Percentiles rank a stretch among this genome's conserved stretches.
phyloP scores from a whole-genome alignment of 2,888 invertebrate species.

The Colostygia pectinataria region DNA sequence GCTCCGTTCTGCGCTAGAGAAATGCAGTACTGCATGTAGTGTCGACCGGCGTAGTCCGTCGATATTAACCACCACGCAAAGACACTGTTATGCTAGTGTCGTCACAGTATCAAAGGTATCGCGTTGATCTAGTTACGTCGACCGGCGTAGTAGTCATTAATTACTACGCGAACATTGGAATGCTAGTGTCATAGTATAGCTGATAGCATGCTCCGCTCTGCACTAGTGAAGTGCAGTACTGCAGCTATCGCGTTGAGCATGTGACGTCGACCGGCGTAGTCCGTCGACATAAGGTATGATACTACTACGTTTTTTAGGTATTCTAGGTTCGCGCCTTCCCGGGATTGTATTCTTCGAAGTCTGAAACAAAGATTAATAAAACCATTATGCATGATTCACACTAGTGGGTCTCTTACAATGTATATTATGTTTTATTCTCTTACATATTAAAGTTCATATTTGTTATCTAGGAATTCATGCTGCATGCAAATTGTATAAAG shows the following conservation, averaged over 20 bases:
- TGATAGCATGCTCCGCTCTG: conserved; percentile 83
- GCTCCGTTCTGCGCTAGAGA: conserved; percentile 87
- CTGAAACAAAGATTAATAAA: conserved; percentile 60
- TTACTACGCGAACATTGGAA: too few species aligned
- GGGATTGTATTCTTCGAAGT: conserved; percentile 87
- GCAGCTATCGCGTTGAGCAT: conserved; percentile 96
- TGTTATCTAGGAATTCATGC: too few species aligned
- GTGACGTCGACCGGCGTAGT: conserved; percentile 87
- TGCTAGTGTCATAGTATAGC: conserved; percentile 44
- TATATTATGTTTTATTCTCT: too few species aligned
- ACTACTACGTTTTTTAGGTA: conserved; percentile 95
- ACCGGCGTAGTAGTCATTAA: too few species aligned
- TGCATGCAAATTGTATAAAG: too few species aligned
- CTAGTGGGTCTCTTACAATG: too few species aligned
- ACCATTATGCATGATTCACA: too few species aligned
- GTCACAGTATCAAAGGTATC: too few species aligned
- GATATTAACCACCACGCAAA: too few species aligned
- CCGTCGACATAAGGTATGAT: conserved; percentile 88
- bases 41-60: conserved; percentile 85
- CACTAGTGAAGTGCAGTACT: conserved; percentile 89
- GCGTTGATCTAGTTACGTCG: too few species aligned
- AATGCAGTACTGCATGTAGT: conserved; percentile 93
- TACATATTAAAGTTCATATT: too few species aligned
- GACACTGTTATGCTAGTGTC: too few species aligned
- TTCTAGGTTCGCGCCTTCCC: conserved; percentile 94